These are phyloP conservation scores for Melikaiella ostensackeni DNA, from an alignment of 2,888 invertebrate genomes.

Conservation along the genomic window DNA sequence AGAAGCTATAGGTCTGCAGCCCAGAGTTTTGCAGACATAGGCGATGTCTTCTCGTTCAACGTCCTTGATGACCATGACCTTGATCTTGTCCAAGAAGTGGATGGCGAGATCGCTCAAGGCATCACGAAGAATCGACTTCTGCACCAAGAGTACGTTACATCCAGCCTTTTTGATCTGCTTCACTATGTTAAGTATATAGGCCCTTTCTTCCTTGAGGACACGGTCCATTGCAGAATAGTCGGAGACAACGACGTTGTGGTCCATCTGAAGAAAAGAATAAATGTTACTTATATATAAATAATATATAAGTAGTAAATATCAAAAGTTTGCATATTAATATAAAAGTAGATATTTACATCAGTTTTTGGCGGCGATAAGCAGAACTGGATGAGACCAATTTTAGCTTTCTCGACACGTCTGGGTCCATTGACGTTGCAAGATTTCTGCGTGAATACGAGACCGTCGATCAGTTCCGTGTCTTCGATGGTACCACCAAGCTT, in stretches of 20 bases:
- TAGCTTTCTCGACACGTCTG: slow-evolving; percentile 96
- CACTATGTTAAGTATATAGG: slow-evolving; percentile 98
- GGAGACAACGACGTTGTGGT: slow-evolving; percentile 96
- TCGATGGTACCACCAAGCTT: slow-evolving; percentile 98
- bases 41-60: slow-evolving; percentile 99
- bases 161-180: slow-evolving; percentile 99
- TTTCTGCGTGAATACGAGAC: slow-evolving; percentile 95
- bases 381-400: slow-evolving; percentile 99
- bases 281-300: not conserved
- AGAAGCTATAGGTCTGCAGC: slow-evolving; percentile 98
- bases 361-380: slow-evolving; percentile 99
- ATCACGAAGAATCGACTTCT: slow-evolving; percentile 91
- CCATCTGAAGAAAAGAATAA: slow-evolving; percentile 83
- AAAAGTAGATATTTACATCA: slow-evolving; percentile 82
- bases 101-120: slow-evolving; percentile 97
- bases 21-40: slow-evolving; percentile 96
- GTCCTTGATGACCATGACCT: slow-evolving; percentile 98
- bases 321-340: not conserved
- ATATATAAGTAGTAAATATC: slow-evolving; percentile 13
- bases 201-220: slow-evolving; percentile 96
- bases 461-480: slow-evolving; percentile 96
- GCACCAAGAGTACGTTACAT: slow-evolving; percentile 97
- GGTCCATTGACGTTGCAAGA: slow-evolving; percentile 95
- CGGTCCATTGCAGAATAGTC: slow-evolving; percentile 99
- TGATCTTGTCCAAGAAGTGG: slow-evolving; percentile 99